Evolutionary conservation across 53 echinoderm and acorn worm genomes (phyloP).

Genomic region (Echinometra lucunter): DNA sequence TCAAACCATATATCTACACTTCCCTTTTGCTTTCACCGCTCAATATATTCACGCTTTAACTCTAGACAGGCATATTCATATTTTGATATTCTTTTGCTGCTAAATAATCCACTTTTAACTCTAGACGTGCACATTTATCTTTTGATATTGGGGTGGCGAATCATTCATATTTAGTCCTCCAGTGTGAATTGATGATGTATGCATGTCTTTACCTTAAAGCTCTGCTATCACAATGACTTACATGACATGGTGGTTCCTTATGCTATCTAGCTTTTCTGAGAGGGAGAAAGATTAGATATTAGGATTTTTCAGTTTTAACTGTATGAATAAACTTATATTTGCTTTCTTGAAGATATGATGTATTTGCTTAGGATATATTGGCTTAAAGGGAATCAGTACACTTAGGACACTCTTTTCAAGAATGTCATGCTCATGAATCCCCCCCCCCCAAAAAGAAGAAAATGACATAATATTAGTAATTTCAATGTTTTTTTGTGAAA

Average conservation of each 20-base stretch:
- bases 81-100: no score
- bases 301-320: not conserved
- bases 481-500: no score
- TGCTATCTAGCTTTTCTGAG: not conserved
- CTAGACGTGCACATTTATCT: no score
- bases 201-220: no score
- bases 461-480: no score
- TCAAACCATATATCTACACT: slow-evolving; percentile 1
- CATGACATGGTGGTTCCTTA: not conserved
- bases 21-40: slow-evolving; percentile 7
- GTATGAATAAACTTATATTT: not conserved
- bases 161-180: no score
- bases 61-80: no score
- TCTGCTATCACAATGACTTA: not conserved
- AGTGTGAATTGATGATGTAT: no score
- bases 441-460: not conserved
- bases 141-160: no score
- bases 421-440: not conserved
- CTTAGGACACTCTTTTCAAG: not conserved
- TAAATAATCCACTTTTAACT: no score
- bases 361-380: not conserved
- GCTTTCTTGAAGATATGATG: not conserved
- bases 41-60: not conserved
- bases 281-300: not conserved
- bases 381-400: not conserved